A percentile compares a stretch with the other conserved stretches of the same genome.
Evolutionary conservation across 2,888 invertebrate genomes (phyloP).

Genomic region (Mythimna albipuncta): DNA sequence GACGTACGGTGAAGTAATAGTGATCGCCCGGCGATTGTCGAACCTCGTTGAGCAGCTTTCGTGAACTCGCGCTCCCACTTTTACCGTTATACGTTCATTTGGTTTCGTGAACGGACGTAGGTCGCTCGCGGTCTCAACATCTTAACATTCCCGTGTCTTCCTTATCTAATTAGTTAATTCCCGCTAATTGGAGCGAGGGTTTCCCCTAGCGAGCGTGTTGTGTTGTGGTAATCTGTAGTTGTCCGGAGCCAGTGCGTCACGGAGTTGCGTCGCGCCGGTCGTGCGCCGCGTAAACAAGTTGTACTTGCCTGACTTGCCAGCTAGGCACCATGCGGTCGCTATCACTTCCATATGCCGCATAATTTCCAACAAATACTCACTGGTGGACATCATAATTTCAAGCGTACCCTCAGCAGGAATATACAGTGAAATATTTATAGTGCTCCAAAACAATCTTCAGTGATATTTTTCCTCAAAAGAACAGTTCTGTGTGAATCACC

Average conservation of each 20-base stretch:
- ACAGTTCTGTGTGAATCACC: slow-evolving; percentile 75
- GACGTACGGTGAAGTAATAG: slow-evolving; percentile 85
- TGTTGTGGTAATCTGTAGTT: slow-evolving; percentile 63
- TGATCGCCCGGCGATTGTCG: slow-evolving; percentile 76
- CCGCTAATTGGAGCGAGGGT: slow-evolving; percentile 71
- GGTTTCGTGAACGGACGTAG: slow-evolving; percentile 83
- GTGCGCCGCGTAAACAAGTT: slow-evolving; percentile 81
- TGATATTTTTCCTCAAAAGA: slow-evolving; percentile 65
- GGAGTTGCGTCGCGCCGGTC: slow-evolving; percentile 66
- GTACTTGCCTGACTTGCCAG: slow-evolving; percentile 77
- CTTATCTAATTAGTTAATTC: slow-evolving; percentile 78
- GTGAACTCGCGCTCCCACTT: slow-evolving; percentile 85
- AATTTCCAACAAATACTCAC: slow-evolving; percentile 69
- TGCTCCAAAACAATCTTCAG: slow-evolving; percentile 67
- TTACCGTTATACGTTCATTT: slow-evolving; percentile 90
- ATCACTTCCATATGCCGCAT: slow-evolving; percentile 82
- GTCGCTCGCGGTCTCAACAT: slow-evolving; percentile 75
- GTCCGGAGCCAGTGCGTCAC: slow-evolving; percentile 64
- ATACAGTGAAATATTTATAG: slow-evolving; percentile 67
- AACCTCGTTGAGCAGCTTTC: slow-evolving; percentile 87
- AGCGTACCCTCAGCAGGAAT: slow-evolving; percentile 51
- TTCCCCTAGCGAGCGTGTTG: slow-evolving; percentile 74
- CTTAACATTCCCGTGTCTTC: slow-evolving; percentile 67
- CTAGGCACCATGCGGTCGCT: slow-evolving; percentile 89
- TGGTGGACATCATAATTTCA: slow-evolving; percentile 61